Base-by-base conservation (phyloP, 2,113 vertebrate genomes). In the Nyctereutes procyonoides region DNA sequence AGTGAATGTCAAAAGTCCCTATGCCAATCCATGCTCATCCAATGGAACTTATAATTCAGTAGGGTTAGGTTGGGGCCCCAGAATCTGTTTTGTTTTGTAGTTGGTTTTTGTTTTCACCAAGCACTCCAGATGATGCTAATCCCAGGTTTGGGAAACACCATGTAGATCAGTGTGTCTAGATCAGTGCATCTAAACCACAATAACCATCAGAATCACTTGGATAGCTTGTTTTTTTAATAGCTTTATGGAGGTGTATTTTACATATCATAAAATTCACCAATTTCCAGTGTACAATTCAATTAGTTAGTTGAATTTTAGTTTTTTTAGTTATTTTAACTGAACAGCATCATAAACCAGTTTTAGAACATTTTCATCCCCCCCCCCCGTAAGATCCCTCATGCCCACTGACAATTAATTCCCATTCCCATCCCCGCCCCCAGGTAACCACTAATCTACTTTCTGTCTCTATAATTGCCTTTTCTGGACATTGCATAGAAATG, bases 261-360 rank as follows among this genome's bases (percentile, higher is more conserved):
- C 17, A 79, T 90, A 71, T 35, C 83, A 97, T 67, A 79, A 96
- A 96, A 85, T 88, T 58, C 48, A 60, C 86, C 77, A 77, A n/a
- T 63, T 93, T 91, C 28, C 43, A 90, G 56, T 35, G 24, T 43
- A 73, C 17, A 43, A 84, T 63, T 93, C 94, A 88, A 26, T 88
- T n/a, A n/a, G n/a, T n/a, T n/a, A n/a, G n/a, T n/a, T n/a, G n/a
- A n/a, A n/a, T n/a, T n/a, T n/a, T n/a, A n/a, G n/a, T 76, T 86
- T 43, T 43, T 43, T 95, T 80, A 90, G 51, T 69, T 74, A 88
- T 56, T 80, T 90, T 11, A 48, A 48, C 12, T 24, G 28, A 86
- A 65, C 79, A 58, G 79, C 71, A 85, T n/a, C 73, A 22, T 82
- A 55, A 95, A 58, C 48, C 7, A 28, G 15, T 67, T 76, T 77